Conservation (phyloP, 2,797 vertebrate species). For the Pachyuromys duprasi region DNA sequence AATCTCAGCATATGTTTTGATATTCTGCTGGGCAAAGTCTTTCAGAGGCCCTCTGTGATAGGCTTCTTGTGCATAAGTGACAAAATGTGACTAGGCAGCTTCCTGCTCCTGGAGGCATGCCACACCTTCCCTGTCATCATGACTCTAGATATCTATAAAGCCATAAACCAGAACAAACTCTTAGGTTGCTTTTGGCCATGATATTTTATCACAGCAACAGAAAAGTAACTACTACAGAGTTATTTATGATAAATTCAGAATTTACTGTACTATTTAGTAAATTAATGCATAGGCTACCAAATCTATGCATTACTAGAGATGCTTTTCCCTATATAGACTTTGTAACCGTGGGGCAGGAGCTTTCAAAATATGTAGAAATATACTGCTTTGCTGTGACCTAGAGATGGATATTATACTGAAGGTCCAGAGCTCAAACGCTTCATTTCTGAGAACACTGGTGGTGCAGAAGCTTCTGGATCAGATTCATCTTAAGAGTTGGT, state of each 20-base stretch:
- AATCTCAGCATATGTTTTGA: no score
- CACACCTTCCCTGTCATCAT: no score
- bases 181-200: no score
- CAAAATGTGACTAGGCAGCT: neutral
- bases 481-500: neutral
- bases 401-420: fast-evolving
- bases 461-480: neutral
- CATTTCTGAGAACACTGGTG: neutral
- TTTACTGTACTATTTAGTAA: neutral
- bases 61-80: neutral
- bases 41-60: no score
- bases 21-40: no score
- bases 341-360: no score
- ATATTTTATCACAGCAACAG: neutral
- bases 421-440: neutral
- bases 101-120: neutral
- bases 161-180: neutral
- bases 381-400: neutral
- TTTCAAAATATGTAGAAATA: no score
- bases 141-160: neutral
- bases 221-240: neutral
- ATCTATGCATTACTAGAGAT: fast-evolving
- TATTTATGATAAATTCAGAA: neutral
- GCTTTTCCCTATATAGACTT: neutral
- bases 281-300: no score